Evolutionary conservation across 2,888 invertebrate species (phyloP), one percentile per base, ranked within the genome.

Genomic region (Apamea crenata): DNA sequence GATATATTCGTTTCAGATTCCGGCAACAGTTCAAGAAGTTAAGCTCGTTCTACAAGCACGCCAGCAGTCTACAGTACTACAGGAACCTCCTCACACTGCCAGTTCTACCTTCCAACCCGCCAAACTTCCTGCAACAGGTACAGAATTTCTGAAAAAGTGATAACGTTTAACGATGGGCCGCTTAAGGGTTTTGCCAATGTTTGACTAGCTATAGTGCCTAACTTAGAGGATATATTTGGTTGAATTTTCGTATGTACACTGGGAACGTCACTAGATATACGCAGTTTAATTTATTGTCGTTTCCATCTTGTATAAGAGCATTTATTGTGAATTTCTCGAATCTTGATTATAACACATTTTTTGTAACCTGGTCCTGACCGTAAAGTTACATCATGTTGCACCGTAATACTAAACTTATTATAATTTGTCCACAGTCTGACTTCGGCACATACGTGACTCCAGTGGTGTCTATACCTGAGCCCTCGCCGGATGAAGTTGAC

Each of bases 51-150:
- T 99, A 99, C 95, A 98, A 98, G 92, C 99, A 98, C 93, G 98
- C 99, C 21, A 98, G 98, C 92, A 99, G 98, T 90, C 97, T 99
- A 89, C 99, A 99, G 95, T 99, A 99, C 97, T 99, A 99, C 96
- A 99, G 99, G 92, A 99, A 99, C 94, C 97, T 99, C 70, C 99
- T 99, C 82, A 98, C 99, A 76, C 98, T 99, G 88, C 99, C 99
- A 6, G 97, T 98, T 63, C 96, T 99, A 91, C 99, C 99, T 5
- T 98, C 99, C 96, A 98, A 98, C 91, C 99, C 99, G 80, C 99
- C 99, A 0, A 99, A 99, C 95, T 99, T 99, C 96, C 97, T 99
- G 85, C 97, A 98, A 84, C 97, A 97, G 95, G 97, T 96, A 71
- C 59, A 21, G 10, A 32, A 32, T 70, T 21, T 21, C 7, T 47